Base-by-base conservation (phyloP, 1,140 invertebrate genomes). In the Metopolophium dirhodum region DNA sequence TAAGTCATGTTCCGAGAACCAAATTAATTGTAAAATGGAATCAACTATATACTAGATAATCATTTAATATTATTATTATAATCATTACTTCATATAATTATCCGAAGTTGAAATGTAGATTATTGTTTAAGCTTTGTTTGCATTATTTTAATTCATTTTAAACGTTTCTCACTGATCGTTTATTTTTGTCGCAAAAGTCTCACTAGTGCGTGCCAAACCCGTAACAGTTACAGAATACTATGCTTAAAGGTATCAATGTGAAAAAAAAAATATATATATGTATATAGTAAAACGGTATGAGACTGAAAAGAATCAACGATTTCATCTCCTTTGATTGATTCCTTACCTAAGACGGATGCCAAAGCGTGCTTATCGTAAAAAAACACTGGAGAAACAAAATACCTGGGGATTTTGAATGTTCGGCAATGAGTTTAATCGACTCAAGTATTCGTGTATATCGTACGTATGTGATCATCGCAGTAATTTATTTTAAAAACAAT, bases 401-500 rank as follows among this genome's bases (percentile, higher is more conserved):
- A 83, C 35, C 77, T 35, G 23, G 35, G 77, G 35, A 37, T 83
- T 83, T 83, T 23, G 20, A 83, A 37, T 37, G 22, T 37, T 83
- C 8, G 35, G 35, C 2, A 77, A 35, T 83, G n/a, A 83, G 35
- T 83, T 83, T 37, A 37, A 37, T 83, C n/a, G 77, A 83, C 20
- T 83, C 35, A 7, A 37, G n/a, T 83, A 83, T 83, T 83, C 77
- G 20, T 83, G 35, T 83, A 37, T 37, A 37, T 83, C 30, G 30
- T 83, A 37, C 30, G 30, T 82, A 35, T 82, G 18, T 6, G 35
- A 83, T 37, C 35, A 83, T 83, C 22, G 35, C 7, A 37, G 18
- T n/a, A 83, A 37, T 83, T 83, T 83, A 83, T 37, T 83, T 83
- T 83, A 83, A 83, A 83, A 83, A 37, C 35, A 35, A 37, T 83